Evolutionary conservation across 2,797 vertebrate species (phyloP).

Genomic region (Lerista edwardsae): DNA sequence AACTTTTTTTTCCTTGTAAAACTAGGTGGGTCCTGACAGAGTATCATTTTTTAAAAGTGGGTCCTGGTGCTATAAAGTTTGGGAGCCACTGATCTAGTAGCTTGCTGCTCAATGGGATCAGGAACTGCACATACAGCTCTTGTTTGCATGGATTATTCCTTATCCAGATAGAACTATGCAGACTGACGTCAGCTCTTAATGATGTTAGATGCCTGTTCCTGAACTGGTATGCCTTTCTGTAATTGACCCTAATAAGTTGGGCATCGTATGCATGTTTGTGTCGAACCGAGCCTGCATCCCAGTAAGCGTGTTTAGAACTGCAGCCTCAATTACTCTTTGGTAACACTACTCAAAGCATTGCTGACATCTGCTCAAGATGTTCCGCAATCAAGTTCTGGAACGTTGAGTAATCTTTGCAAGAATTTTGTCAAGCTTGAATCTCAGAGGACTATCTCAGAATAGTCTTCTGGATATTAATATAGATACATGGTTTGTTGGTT

Average conservation of each 20-base stretch:
- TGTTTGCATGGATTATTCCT: no score
- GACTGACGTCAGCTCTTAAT: no score
- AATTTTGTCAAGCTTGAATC: background rate
- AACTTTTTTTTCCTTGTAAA: no score
- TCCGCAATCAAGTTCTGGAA: background rate
- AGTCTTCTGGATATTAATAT: background rate
- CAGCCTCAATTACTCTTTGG: background rate
- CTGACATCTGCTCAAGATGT: background rate
- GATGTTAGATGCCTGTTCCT: no score
- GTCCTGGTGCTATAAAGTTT: no score
- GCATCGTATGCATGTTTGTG: background rate
- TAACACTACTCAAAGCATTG: background rate
- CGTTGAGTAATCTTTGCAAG: background rate
- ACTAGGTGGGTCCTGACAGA: no score
- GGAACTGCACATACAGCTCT: no score
- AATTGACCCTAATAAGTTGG: background rate
- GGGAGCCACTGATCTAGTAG: no score
- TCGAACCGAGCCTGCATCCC: background rate
- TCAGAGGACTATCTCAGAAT: conserved; percentile 2
- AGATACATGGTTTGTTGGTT: background rate
- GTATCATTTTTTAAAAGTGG: no score
- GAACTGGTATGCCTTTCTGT: background rate
- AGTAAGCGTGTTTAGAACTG: background rate
- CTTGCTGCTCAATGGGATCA: no score
- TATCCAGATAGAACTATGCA: no score